These are phyloP conservation scores for Conus ventricosus DNA, from an alignment of 1,140 invertebrate species.

Conservation along the genomic window DNA sequence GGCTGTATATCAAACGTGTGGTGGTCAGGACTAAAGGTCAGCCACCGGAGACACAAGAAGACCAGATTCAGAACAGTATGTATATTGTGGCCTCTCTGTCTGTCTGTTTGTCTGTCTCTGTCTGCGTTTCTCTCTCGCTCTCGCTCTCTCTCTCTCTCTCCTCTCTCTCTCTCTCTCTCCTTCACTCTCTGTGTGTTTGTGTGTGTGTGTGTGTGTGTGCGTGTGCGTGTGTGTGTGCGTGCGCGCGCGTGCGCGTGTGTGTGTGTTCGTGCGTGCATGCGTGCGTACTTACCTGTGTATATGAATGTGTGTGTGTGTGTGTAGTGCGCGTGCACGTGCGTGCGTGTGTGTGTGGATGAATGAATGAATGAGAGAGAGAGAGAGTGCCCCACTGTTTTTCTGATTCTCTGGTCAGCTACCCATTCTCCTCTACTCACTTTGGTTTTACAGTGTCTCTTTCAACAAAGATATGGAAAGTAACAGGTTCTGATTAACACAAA, in stretches of 20 bases:
- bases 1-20: neutral
- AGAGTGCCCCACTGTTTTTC: too few species aligned
- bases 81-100: neutral
- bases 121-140: neutral
- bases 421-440: too few species aligned
- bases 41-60: neutral
- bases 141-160: neutral
- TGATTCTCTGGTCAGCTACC: too few species aligned
- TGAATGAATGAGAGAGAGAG: too few species aligned
- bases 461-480: too few species aligned
- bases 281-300: too few species aligned
- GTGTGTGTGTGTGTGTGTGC: neutral
- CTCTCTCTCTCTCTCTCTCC: neutral
- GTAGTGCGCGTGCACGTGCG: too few species aligned
- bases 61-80: neutral
- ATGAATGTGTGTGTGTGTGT: neutral
- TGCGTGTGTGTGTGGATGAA: neutral
- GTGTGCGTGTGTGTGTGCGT: neutral
- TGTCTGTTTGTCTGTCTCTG: constrained; percentile 11
- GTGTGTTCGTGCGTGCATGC: neutral
- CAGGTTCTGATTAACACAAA: too few species aligned
- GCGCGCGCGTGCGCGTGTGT: too few species aligned
- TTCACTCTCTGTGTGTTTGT: neutral
- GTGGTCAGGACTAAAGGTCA: neutral
- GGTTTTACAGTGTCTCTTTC: too few species aligned